Evolutionary conservation across 2,888 invertebrate species (phyloP).

Genomic region (Campopleginae sp.): DNA sequence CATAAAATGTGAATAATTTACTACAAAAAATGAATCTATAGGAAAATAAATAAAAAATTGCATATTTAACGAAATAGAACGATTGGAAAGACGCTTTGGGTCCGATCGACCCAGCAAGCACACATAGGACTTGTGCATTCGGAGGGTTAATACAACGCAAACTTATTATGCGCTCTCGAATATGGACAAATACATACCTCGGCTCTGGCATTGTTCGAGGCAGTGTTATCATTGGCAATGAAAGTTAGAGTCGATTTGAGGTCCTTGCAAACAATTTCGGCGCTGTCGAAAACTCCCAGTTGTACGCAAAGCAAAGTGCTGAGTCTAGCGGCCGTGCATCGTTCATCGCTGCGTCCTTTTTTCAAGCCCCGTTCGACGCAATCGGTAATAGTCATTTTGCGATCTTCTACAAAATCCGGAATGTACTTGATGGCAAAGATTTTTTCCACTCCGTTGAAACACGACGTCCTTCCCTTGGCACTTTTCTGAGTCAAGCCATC

Average conservation of each 20-base stretch:
- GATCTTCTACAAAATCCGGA: slow-evolving; percentile 90
- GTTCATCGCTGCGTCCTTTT: slow-evolving; percentile 93
- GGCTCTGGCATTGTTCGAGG: slow-evolving; percentile 90
- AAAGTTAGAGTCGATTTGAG: slow-evolving; percentile 90
- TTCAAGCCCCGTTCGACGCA: slow-evolving; percentile 92
- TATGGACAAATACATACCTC: slow-evolving; percentile 85
- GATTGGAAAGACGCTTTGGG: no score
- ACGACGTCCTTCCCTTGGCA: slow-evolving; percentile 91
- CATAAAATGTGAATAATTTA: no score
- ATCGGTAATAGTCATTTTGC: slow-evolving; percentile 92
- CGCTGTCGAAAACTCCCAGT: slow-evolving; percentile 86
- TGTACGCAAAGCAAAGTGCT: slow-evolving; percentile 93
- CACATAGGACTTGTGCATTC: no score
- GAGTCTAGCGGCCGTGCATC: slow-evolving; percentile 92
- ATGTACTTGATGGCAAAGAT: slow-evolving; percentile 92
- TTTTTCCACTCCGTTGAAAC: slow-evolving; percentile 89
- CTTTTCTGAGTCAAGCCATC: slow-evolving; percentile 96
- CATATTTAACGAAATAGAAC: no score
- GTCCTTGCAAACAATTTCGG: slow-evolving; percentile 89
- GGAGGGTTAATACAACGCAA: background rate
- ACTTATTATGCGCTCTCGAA: background rate
- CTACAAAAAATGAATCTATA: no score
- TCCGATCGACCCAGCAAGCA: background rate
- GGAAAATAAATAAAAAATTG: no score
- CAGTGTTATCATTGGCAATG: slow-evolving; percentile 90